Evolutionary conservation across 2,888 invertebrate genomes (phyloP).

Genomic region (Rotaria socialis): DNA sequence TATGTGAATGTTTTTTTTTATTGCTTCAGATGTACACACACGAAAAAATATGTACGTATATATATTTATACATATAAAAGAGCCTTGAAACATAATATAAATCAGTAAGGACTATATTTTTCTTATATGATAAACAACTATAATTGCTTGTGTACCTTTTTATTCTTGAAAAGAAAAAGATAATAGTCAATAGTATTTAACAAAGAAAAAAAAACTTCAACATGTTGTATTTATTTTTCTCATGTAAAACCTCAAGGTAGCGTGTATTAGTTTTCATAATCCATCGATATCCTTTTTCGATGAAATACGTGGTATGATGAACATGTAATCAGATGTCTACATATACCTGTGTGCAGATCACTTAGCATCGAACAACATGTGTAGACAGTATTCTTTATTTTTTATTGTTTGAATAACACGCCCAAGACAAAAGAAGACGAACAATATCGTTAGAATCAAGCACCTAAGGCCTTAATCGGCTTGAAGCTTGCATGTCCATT

Average conservation of each 20-base stretch:
- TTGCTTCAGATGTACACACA: neutral
- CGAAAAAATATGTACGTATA: too few species aligned
- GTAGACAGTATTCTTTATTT: neutral
- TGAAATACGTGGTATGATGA: neutral
- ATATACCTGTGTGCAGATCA: neutral
- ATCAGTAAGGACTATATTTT: neutral
- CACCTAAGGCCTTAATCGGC: neutral
- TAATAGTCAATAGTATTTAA: too few species aligned
- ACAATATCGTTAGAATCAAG: neutral
- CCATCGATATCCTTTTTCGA: neutral
- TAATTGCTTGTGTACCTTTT: neutral
- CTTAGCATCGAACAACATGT: neutral
- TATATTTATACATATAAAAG: neutral
- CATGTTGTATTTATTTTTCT: neutral
- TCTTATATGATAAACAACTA: neutral
- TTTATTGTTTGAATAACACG: neutral
- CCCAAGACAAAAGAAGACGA: neutral
- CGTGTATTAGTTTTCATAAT: neutral
- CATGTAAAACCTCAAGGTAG: neutral
- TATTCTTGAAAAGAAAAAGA: too few species aligned
- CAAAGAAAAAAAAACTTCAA: too few species aligned
- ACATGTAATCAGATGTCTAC: neutral
- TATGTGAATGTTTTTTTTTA: neutral
- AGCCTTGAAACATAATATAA: neutral
- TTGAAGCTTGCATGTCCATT: neutral